Evolutionary conservation across 2,797 vertebrate species (phyloP).

Genomic region (Gambelia wislizenii): DNA sequence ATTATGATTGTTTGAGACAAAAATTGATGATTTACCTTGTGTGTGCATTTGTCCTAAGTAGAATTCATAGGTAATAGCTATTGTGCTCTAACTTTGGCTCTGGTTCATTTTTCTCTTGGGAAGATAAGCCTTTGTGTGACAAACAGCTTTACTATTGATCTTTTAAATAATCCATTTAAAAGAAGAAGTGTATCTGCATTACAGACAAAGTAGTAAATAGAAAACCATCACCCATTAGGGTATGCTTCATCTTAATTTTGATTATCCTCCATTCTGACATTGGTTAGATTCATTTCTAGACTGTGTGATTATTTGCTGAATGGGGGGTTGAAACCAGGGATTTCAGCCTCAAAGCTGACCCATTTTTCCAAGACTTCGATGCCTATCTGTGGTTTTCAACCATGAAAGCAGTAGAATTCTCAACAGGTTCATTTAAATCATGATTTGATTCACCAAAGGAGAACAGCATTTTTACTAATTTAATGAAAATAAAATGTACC

Average conservation of each 20-base stretch:
- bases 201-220: constrained; percentile 51
- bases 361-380: constrained; percentile 40
- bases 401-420: constrained; percentile 52
- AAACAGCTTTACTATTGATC: constrained; percentile 37
- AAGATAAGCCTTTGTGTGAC: constrained; percentile 49
- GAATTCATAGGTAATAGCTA: constrained; percentile 33
- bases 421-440: no score
- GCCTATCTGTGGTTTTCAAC: constrained; percentile 62
- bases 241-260: constrained; percentile 30
- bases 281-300: constrained; percentile 23
- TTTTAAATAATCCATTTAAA: constrained; percentile 47
- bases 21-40: constrained; percentile 63
- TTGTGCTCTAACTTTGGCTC: constrained; percentile 14
- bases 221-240: constrained; percentile 41
- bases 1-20: constrained; percentile 53
- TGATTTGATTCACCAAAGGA: no score
- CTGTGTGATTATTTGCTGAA: constrained; percentile 40
- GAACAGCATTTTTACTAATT: no score
- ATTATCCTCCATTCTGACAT: constrained; percentile 2
- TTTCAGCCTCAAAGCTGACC: constrained; percentile 59
- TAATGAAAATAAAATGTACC: no score
- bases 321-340: constrained; percentile 51
- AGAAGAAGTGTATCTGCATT: constrained; percentile 34
- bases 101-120: constrained; percentile 44
- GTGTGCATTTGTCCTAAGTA: constrained; percentile 40